A percentile compares a stretch with the other conserved stretches of the same genome.
Evolutionary conservation across 2,113 vertebrate genomes (phyloP).

Genomic region (Oophaga pumilio): DNA sequence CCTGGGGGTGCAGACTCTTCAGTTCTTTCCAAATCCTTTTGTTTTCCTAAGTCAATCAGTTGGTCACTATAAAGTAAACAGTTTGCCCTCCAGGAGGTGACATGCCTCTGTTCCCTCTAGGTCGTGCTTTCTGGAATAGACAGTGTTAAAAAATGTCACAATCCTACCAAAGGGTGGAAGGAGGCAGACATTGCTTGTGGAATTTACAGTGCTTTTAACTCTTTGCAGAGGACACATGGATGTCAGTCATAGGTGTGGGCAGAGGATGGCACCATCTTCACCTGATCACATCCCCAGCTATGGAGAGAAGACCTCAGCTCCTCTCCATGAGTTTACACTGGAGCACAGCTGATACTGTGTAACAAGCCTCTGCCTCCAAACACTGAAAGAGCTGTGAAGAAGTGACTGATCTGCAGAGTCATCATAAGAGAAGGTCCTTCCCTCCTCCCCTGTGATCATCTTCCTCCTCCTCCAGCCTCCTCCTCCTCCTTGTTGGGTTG

Average conservation of each 20-base stretch:
- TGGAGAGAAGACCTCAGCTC: not conserved
- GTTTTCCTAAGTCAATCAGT: slow-evolving; percentile 43
- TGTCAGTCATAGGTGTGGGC: not conserved
- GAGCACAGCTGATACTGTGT: not conserved
- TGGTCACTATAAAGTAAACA: slow-evolving; percentile 41
- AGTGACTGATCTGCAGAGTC: slow-evolving; percentile 52
- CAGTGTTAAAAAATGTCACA: not conserved
- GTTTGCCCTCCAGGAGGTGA: slow-evolving; percentile 23
- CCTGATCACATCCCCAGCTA: not conserved
- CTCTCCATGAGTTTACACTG: not conserved
- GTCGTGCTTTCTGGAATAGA: not conserved
- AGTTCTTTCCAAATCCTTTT: slow-evolving; percentile 26
- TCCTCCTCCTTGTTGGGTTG: slow-evolving; percentile 45
- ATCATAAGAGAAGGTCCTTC: slow-evolving; percentile 41
- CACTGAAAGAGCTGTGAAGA: slow-evolving; percentile 13
- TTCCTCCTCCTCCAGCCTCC: slow-evolving; percentile 39
- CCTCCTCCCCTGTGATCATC: slow-evolving; percentile 43
- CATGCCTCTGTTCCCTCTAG: not conserved
- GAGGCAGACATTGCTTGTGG: not conserved
- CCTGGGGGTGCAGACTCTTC: not conserved
- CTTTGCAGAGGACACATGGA: not conserved
- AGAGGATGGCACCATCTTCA: not conserved
- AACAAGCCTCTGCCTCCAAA: not conserved
- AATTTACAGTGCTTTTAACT: not conserved
- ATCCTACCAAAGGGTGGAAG: not conserved